Evolutionary conservation across 2,113 vertebrate species (phyloP).

Genomic region (Pagrus major): DNA sequence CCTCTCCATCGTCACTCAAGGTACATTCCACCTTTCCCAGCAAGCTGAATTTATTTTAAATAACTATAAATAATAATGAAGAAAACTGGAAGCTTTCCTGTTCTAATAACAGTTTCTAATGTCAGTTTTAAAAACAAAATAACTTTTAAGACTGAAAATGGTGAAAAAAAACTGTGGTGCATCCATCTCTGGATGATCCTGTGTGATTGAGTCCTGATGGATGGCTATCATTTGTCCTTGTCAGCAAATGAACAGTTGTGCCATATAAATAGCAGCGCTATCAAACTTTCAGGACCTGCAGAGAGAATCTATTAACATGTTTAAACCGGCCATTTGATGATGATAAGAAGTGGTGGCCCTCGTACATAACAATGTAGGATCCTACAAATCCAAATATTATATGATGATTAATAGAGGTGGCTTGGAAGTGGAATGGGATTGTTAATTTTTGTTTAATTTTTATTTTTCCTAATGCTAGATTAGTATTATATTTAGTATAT

Average conservation of each 20-base stretch:
- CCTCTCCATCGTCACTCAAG: background rate
- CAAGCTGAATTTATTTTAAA: background rate
- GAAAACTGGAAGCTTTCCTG: background rate
- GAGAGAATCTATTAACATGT: constrained; percentile 90
- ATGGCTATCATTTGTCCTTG: constrained; percentile 94
- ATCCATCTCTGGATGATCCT: constrained; percentile 63
- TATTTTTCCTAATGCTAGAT: constrained; percentile 31
- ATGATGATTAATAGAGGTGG: constrained; percentile 35
- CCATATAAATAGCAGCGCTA: constrained; percentile 89
- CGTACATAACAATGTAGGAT: constrained; percentile 3
- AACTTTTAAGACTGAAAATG: constrained; percentile 6
- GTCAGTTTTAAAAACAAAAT: background rate
- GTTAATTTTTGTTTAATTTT: constrained; percentile 25
- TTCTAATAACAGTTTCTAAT: background rate
- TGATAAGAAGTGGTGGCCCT: constrained; percentile 85
- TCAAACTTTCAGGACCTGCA: constrained; percentile 91
- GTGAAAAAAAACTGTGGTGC: constrained; percentile 75
- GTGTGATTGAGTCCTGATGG: constrained; percentile 92
- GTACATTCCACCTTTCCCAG: background rate
- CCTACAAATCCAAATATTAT: constrained; percentile 41
- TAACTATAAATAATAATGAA: background rate
- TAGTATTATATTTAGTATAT: constrained; percentile 32
- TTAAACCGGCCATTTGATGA: constrained; percentile 73
- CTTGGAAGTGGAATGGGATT: background rate
- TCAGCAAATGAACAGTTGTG: constrained; percentile 89